Base-by-base conservation (phyloP, 2,888 invertebrate species). In the Elegia similella region DNA sequence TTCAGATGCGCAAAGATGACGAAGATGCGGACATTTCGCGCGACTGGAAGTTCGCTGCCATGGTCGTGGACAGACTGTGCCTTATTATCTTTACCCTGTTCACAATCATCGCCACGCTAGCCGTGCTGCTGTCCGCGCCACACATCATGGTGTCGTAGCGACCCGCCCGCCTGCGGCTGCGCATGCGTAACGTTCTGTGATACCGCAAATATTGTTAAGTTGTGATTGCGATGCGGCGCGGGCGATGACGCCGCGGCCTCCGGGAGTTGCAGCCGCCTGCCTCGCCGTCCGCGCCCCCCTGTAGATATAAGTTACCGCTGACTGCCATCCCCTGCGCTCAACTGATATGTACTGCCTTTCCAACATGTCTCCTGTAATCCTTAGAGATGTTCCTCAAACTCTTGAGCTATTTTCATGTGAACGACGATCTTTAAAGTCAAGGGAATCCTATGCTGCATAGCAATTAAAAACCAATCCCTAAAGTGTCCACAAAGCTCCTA, bases 21-120 rank as follows among this genome's bases (percentile, higher is more conserved):
- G 96, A 97, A 89, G 96, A 97, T 81, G 95, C 96, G 90, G 97
- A 97, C 92, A 94, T 98, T 88, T 96, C 98, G 90, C 97, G 97
- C 93, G 98, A 98, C 95, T 99, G 99, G 99, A 98, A 98, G 94
- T 99, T 98, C 93, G 98, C 98, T 92, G 98, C 98, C 92, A 98
- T 98, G 98, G 98, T 99, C 93, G 98, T 99, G 93, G 99, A 99
- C 95, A 96, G 98, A 95, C 95, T 98, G 95, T 99, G 99, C 96
- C 97, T 99, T 95, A 98, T 98, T 94, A 96, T 98, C 94, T 99
- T 99, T 95, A 98, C 98, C 93, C 95, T 97, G 93, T 98, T 98
- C 95, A 98, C 98, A 93, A 97, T 98, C 94, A 95, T 98, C 93
- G 97, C 98, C 92, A 98, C 98, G 92, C 95, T 98, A 93, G 97